Base-by-base conservation (phyloP, 2,888 invertebrate species). In the Chaitophorus viminalis region DNA sequence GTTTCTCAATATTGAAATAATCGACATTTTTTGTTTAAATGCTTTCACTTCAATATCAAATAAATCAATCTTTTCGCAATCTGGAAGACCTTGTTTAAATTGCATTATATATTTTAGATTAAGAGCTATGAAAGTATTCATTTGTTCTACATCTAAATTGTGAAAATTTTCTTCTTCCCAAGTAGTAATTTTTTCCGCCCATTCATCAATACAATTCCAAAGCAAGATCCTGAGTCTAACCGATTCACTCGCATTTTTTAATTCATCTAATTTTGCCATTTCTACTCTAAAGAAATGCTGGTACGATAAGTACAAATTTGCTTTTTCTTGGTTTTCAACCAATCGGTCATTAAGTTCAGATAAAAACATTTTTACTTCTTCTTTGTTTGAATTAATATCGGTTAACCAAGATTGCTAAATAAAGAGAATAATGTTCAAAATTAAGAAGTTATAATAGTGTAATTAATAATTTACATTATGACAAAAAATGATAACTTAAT, bases 81-180 rank as follows among this genome's bases (percentile, higher is more conserved):
- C 91, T 0, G 97, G 97, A 52, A 98, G 91, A 33, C 96, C 96
- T 91, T 97, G 97, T 90, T 97, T 96, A 82, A 97, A 92, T 92
- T 94, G 96, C 91, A 93, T 93, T 90, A 94, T 94, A 91, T 94
- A 95, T 92, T 94, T 96, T 91, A 94, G 92, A 91, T 93, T 95
- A 91, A 93, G 95, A 90, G 92, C 94, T 90, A 93, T 95, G 90
- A 92, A 94, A 82, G 93, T 93, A 90, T 92, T 93, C 92, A 98
- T 94, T 0, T 95, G 95, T 31, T 96, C 96, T 0, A 95, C 93
- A 90, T 95, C 94, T 46, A 98, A 91, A 0, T 93, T 92, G 87
- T 93, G 92, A 90, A 95, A 95, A 2, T 94, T 93, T 5, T 91
- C 92, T 83, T 93, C 91, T 89, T 89, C 77, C 89, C 89, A 90